Evolutionary conservation across 2,113 vertebrate species (phyloP).

Genomic region (Apistogramma diplotaenia): DNA sequence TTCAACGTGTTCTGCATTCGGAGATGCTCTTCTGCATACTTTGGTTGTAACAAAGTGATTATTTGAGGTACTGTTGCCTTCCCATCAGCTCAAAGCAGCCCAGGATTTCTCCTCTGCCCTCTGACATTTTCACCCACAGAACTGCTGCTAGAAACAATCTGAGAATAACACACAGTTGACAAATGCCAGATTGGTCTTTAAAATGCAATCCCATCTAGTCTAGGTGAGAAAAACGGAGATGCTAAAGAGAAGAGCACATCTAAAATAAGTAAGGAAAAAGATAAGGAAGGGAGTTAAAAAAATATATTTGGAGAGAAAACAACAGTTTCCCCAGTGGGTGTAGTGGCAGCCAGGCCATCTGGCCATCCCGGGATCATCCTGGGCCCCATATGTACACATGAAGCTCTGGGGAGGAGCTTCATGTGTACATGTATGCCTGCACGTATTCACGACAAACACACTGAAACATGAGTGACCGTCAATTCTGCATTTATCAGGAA

Average conservation of each 20-base stretch:
- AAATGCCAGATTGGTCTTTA: background rate
- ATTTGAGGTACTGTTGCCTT: background rate
- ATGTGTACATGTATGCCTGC: slow-evolving; percentile 29
- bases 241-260: background rate
- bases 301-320: slow-evolving; percentile 8
- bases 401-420: slow-evolving; percentile 41
- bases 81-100: background rate
- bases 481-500: background rate
- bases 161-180: background rate
- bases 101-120: background rate
- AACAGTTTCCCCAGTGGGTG: slow-evolving; percentile 48
- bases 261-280: background rate
- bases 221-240: background rate
- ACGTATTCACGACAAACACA: slow-evolving; percentile 5
- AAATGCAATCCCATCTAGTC: background rate
- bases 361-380: slow-evolving; percentile 45
- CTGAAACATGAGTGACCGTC: background rate
- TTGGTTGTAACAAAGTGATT: background rate
- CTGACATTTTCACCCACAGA: background rate
- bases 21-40: background rate
- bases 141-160: background rate
- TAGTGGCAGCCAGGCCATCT: slow-evolving; percentile 65
- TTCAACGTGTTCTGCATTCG: background rate
- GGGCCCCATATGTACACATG: slow-evolving; percentile 49
- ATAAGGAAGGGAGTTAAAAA: background rate